phyloP scores from a whole-genome alignment of 92 coral and sea anemone genomes.

The Epizoanthus rinbou region DNA sequence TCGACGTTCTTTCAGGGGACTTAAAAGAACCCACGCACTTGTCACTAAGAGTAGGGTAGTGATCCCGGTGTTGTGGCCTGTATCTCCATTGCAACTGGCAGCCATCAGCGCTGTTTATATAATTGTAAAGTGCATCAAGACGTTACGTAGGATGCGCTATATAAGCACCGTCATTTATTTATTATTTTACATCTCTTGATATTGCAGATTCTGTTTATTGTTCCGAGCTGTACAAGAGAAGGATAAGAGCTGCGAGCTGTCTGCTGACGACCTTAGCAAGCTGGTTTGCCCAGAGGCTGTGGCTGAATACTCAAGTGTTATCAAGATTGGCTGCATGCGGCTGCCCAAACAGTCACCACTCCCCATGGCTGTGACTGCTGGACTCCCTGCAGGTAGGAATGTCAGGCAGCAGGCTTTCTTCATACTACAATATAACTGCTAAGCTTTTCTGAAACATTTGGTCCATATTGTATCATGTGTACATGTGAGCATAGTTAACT shows the following conservation, averaged over 20 bases:
- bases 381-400: conserved; percentile 46
- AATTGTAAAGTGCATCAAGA: too few relatives aligned
- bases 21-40: too few relatives aligned
- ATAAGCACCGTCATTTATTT: too few relatives aligned
- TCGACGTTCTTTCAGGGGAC: too few relatives aligned
- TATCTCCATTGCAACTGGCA: too few relatives aligned
- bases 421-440: background rate
- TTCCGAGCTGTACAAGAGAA: conserved; percentile 64
- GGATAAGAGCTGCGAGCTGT: conserved; percentile 36
- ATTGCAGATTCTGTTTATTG: conserved; percentile 77
- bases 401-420: background rate
- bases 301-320: conserved; percentile 79
- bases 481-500: background rate
- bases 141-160: too few relatives aligned
- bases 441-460: background rate
- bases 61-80: too few relatives aligned
- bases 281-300: conserved; percentile 60
- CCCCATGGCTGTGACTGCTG: conserved; percentile 81
- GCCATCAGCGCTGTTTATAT: too few relatives aligned
- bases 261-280: conserved; percentile 52
- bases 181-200: background rate
- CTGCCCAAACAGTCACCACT: conserved; percentile 83
- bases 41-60: too few relatives aligned
- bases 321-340: conserved; percentile 86
- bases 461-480: background rate